phyloP scores from a whole-genome alignment of 2,797 vertebrate species.

The Coracias cyanogaster region DNA sequence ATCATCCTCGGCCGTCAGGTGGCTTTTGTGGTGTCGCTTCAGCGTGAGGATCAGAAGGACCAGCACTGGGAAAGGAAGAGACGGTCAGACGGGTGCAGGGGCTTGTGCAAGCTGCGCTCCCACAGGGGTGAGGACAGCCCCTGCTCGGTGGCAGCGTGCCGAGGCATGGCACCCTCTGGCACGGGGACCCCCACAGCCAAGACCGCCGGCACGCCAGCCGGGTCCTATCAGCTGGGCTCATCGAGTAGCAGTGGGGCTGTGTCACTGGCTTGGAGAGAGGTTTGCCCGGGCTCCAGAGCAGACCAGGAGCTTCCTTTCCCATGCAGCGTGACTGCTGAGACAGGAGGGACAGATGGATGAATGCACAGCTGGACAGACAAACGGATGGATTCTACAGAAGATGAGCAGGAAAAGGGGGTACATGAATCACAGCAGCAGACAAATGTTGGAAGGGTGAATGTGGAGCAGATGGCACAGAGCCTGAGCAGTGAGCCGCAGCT shows the following conservation, averaged over 20 bases:
- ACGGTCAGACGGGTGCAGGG: rapidly evolving
- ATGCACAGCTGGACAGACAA: slow-evolving; percentile 1
- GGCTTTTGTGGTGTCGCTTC: slow-evolving; percentile 95
- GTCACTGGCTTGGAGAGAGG: not conserved
- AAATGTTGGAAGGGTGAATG: slow-evolving; percentile 39
- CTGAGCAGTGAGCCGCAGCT: slow-evolving; percentile 87
- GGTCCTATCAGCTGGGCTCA: not conserved
- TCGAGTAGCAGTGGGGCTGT: not conserved
- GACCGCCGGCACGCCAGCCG: rapidly evolving
- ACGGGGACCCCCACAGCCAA: not conserved
- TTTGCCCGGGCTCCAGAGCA: not conserved
- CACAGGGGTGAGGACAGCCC: not conserved
- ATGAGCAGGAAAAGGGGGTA: slow-evolving; percentile 4
- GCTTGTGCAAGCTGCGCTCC: rapidly evolving
- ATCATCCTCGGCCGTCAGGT: slow-evolving; percentile 92
- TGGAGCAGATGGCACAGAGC: slow-evolving; percentile 88
- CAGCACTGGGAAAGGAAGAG: slow-evolving; percentile 83
- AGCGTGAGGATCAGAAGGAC: slow-evolving; percentile 95
- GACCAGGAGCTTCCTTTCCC: not conserved
- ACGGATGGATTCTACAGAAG: not conserved
- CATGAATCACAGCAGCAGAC: slow-evolving; percentile 17
- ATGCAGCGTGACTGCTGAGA: rapidly evolving
- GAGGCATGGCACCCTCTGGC: not conserved
- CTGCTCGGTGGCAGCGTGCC: rapidly evolving
- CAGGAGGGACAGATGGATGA: not conserved